Evolutionary conservation across 37 sponge, comb jelly and placozoan genomes (phyloP), one percentile per base, ranked within the genome.

Genomic region (Ianthella basta): DNA sequence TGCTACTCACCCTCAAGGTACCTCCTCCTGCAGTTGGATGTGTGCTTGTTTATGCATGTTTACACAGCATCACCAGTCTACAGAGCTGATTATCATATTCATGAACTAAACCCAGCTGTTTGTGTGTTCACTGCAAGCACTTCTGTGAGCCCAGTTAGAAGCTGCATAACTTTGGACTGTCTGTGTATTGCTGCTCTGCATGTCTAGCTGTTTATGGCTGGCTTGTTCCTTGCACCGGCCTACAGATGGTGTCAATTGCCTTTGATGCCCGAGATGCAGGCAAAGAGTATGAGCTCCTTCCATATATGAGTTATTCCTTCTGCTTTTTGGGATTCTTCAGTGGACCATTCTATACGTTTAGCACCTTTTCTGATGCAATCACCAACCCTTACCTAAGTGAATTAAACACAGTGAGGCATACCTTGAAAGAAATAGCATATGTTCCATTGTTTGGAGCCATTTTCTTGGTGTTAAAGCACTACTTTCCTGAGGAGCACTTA

Each of bases 291-390:
- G 44, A 35, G 12, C 50, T 86, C 10, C 54, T 86, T n/a, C 72
- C 92, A n/a, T 91, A 79, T 59, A 73, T 78, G 4, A 55, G 87
- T 35, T 91, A 81, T 56, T 61, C 72, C 56, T 91, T 89, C 64
- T 88, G 87, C 80, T 91, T 84, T 57, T 40, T 87, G 25, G 91
- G 91, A 1, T 80, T 91, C 80, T 88, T 91, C 39, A 87, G 89
- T 59, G 91, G 91, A n/a, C 91, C 91, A 24, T 91, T 87, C 72
- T 87, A 80, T 59, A 79, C 66, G 19, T 72, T 63, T 40, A 38
- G 29, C 25, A 69, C 66, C 34, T 91, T 75, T 54, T 27, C n/a
- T 33, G 80, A 89, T 44, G 59, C 57, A 23, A 41, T 89, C 12
- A 55, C 29, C 29, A 53, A 84, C 20, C 85, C 84, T 1, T n/a